Evolutionary conservation across 2,113 vertebrate species (phyloP).

Genomic region (Euleptes europaea): DNA sequence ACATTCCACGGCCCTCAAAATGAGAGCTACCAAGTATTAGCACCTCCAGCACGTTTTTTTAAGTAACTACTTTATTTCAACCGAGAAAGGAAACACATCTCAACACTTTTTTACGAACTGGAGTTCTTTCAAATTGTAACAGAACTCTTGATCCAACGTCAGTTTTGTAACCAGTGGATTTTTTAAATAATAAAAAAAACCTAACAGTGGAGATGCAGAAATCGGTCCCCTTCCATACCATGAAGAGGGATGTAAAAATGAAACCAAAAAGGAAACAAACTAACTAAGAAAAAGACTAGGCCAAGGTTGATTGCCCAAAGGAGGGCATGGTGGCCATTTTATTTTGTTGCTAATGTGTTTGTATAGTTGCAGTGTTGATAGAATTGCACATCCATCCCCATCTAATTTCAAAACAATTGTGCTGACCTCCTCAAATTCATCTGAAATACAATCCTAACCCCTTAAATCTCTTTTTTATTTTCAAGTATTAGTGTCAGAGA

Average conservation of each 20-base stretch:
- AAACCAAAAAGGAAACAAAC: background rate
- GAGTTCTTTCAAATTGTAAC: background rate
- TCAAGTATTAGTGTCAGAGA: background rate
- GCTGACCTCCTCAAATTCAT: background rate
- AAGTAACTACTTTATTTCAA: background rate
- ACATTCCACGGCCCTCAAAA: background rate
- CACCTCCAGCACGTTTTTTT: background rate
- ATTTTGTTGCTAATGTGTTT: background rate
- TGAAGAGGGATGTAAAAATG: slow-evolving; percentile 3
- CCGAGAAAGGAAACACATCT: background rate
- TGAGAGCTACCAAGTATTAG: background rate
- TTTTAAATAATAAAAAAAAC: too few species aligned
- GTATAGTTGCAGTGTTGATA: background rate
- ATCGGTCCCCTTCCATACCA: background rate
- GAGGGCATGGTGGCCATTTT: slow-evolving; percentile 2
- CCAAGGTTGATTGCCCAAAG: background rate
- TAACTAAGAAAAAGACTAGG: background rate
- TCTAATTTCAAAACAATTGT: background rate
- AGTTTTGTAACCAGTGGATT: background rate
- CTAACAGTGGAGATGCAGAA: background rate
- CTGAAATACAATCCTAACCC: background rate
- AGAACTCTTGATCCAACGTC: background rate
- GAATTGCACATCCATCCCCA: background rate
- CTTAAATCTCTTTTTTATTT: background rate
- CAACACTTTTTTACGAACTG: background rate